These are phyloP conservation scores for Uloborus diversus DNA, from an alignment of 1,140 invertebrate species.

Conservation along the genomic window DNA sequence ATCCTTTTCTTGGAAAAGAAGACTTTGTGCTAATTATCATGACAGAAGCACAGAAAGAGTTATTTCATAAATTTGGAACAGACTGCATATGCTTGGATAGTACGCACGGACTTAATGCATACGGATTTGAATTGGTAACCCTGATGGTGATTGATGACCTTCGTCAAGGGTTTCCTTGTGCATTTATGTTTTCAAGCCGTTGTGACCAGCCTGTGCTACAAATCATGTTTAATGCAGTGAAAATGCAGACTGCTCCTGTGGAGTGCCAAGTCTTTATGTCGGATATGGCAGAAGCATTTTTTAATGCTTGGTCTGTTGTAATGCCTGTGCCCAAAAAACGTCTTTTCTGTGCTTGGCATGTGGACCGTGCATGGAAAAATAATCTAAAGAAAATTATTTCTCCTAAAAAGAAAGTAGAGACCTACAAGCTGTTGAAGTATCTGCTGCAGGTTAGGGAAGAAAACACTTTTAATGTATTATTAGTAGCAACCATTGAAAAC, in stretches of 20 bases:
- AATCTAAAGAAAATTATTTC: background rate
- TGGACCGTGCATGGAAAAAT: background rate
- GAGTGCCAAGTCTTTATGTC: conserved; percentile 38
- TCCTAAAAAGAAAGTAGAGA: background rate
- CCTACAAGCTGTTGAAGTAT: background rate
- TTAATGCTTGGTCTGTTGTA: background rate
- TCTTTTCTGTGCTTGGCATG: conserved; percentile 27
- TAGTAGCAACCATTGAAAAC: background rate
- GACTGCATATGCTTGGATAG: conserved; percentile 14
- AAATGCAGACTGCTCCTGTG: too few species aligned
- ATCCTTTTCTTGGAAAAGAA: background rate
- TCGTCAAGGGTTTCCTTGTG: conserved; percentile 11
- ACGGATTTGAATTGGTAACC: background rate
- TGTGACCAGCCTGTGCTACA: background rate
- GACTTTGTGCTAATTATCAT: conserved; percentile 21
- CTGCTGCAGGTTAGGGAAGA: background rate
- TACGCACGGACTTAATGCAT: conserved; percentile 2
- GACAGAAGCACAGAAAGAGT: background rate
- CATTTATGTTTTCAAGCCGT: background rate
- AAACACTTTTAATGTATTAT: background rate
- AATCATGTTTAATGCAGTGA: background rate
- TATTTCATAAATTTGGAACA: conserved; percentile 6
- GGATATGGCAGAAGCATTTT: conserved; percentile 36
- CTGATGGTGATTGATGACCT: background rate
- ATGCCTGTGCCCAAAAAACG: background rate